phyloP scores from a whole-genome alignment of 2,797 vertebrate genomes.

The Luscinia megarhynchos region DNA sequence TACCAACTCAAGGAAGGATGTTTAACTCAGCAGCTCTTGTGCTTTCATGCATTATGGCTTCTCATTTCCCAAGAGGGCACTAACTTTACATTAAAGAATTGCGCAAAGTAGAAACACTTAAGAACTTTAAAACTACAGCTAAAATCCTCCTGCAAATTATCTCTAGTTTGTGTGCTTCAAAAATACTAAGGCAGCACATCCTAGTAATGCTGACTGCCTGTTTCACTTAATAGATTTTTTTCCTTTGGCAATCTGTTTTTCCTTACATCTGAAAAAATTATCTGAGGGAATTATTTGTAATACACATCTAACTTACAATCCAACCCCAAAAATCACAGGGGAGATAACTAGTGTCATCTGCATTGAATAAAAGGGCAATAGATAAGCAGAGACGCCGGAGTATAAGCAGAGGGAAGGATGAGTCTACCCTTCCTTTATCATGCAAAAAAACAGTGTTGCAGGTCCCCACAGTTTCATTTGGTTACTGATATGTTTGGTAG shows the following conservation, averaged over 20 bases:
- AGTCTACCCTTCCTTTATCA: not conserved
- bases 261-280: slow-evolving; percentile 6
- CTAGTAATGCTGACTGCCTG: not conserved
- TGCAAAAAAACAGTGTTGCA: not conserved
- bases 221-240: not conserved
- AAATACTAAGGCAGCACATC: not conserved
- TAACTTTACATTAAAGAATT: not conserved
- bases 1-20: not conserved
- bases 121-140: not conserved
- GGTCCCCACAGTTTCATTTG: not conserved
- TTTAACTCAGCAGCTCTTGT: not conserved
- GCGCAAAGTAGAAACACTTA: not conserved
- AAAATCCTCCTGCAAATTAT: not conserved
- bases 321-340: not conserved
- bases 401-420: not conserved
- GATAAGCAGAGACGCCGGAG: not conserved
- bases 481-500: not conserved
- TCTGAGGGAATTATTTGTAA: not conserved
- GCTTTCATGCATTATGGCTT: not conserved
- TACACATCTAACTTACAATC: not conserved
- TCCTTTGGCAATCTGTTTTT: not conserved
- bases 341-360: not conserved
- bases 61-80: not conserved
- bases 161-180: not conserved
- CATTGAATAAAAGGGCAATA: not conserved